Evolutionary conservation across 2,113 vertebrate genomes (phyloP), one percentile per base, ranked within the genome.

Genomic region (Corythoichthys intestinalis): DNA sequence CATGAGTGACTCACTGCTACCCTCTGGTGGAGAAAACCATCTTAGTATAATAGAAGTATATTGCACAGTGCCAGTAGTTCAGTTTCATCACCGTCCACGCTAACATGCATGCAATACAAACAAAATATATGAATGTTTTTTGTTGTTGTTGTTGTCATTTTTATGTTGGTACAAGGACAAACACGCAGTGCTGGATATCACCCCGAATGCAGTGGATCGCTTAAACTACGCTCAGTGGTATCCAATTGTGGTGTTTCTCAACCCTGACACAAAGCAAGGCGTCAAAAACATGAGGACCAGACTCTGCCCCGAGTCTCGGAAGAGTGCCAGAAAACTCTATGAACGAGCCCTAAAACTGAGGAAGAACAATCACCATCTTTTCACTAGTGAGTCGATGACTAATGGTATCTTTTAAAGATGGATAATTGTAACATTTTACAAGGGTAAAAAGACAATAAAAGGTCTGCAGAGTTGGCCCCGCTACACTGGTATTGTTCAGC

Each of bases 161-260:
- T 17, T 38, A 20, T 48, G 37, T 61, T 37, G 41, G 0, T 70
- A 49, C 66, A 5, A 99, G 97, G 97, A 99, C 86, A 99, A 98
- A 76, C 97, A 99, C 38, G 97, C 97, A 15, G 93, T 99, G 71
- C 86, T 99, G 85, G 97, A 99, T 81, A 98, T 99, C 78, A 99
- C 97, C 53, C 97, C 97, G n/a, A 98, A 98, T 70, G 97, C 97
- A 46, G 97, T 99, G 83, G 97, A 99, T 86, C 94, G 97, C 50
- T 93, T 99, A 72, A 99, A 99, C 89, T 99, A 99, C 1, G 97
- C 97, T 9, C 97, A 99, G 92, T 99, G 97, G 97, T 99, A 99
- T 90, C 97, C 97, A 15, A 99, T 99, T 59, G 97, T 99, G 52
- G 95, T 97, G 46, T 99, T 99, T 79, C 92, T 99, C 71, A 98